phyloP scores from a whole-genome alignment of 2,113 vertebrate species.

The Monarcha castaneiventris region DNA sequence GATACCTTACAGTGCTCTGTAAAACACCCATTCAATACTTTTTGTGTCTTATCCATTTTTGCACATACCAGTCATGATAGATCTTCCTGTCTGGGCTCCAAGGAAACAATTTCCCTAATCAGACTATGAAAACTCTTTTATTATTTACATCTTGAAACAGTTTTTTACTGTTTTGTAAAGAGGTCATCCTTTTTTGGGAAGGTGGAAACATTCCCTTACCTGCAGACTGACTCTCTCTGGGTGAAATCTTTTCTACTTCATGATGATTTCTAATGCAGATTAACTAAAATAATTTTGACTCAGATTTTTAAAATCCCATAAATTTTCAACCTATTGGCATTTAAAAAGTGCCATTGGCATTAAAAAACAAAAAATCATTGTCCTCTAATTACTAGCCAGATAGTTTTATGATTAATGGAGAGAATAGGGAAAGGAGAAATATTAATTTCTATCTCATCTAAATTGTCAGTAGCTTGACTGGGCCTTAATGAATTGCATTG shows the following conservation, averaged over 20 bases:
- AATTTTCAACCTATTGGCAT: background rate
- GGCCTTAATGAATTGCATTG: background rate
- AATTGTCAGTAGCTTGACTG: background rate
- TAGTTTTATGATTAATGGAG: background rate
- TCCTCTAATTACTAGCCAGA: background rate
- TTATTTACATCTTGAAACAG: background rate
- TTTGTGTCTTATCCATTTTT: background rate
- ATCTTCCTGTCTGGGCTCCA: background rate
- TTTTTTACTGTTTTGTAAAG: background rate
- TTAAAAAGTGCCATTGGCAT: background rate
- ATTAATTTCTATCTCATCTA: background rate
- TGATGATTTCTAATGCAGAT: background rate
- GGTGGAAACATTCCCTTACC: background rate
- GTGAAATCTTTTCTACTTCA: background rate
- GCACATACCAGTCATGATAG: rapidly evolving
- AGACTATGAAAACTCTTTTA: background rate
- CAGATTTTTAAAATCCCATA: background rate
- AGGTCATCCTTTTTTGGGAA: rapidly evolving
- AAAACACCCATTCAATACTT: background rate
- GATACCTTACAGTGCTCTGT: rapidly evolving
- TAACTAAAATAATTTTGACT: background rate
- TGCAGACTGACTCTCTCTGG: rapidly evolving
- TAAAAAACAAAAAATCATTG: background rate
- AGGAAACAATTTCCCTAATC: background rate
- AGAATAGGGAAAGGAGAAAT: background rate